A percentile compares a stretch with the other conserved stretches of the same genome.
Conservation (phyloP, 2,113 vertebrate genomes). For the Peromyscus californicus region DNA sequence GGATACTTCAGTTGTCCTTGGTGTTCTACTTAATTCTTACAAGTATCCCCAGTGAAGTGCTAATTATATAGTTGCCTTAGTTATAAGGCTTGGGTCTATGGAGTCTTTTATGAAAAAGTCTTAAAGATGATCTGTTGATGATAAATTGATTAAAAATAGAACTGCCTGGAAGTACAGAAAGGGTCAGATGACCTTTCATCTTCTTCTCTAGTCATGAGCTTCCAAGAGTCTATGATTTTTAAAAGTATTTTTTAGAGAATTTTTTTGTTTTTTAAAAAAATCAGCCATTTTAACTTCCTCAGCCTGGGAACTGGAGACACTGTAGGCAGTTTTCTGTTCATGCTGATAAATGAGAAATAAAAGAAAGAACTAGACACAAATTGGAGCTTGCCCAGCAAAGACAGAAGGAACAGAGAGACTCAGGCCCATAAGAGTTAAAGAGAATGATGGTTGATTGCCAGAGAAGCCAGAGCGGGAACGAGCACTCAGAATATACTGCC, state of each 20-base stretch:
- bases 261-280: not conserved
- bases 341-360: slow-evolving; percentile 17
- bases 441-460: not conserved
- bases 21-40: not conserved
- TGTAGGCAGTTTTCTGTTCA: not conserved
- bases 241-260: not conserved
- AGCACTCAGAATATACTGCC: not conserved
- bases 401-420: not conserved
- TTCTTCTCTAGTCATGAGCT: not conserved
- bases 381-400: not conserved
- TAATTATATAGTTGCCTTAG: not conserved
- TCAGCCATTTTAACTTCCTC: slow-evolving; percentile 34
- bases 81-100: not conserved
- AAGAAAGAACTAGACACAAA: not conserved
- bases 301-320: not conserved
- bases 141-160: not conserved
- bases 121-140: slow-evolving; percentile 35
- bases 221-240: slow-evolving; percentile 31
- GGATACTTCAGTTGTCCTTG: not conserved
- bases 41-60: not conserved
- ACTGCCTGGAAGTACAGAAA: not conserved
- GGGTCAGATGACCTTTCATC: not conserved
- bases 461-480: not conserved
- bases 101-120: not conserved
- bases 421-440: not conserved